Conservation (phyloP, 2,888 invertebrate genomes). For the Nudaria mundana region DNA sequence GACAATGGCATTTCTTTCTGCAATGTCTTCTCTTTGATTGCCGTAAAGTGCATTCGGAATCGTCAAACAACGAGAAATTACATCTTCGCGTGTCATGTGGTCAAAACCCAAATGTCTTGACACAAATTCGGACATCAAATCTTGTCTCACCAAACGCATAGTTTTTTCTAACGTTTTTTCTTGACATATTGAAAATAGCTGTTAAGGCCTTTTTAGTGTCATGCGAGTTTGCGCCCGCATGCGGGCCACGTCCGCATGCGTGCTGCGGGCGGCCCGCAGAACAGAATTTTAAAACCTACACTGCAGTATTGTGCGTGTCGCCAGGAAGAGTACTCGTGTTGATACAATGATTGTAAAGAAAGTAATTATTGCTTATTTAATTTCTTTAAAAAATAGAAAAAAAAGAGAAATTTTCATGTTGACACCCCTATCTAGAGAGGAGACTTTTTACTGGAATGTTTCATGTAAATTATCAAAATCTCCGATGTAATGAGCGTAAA, state of each 20-base stretch:
- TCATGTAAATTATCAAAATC: slow-evolving; percentile 6
- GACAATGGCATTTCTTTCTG: not conserved
- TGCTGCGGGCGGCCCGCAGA: slow-evolving; percentile 3
- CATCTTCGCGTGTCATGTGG: not conserved
- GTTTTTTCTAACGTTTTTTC: not conserved
- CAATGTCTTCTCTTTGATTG: too few species aligned
- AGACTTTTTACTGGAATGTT: not conserved
- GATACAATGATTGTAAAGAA: slow-evolving; percentile 3
- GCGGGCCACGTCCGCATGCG: not conserved
- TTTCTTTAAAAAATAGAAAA: slow-evolving; percentile 1
- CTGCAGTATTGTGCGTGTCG: slow-evolving; percentile 6
- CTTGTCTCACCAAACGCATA: not conserved
- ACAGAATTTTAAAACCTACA: slow-evolving; percentile 2
- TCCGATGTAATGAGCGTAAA: slow-evolving; percentile 6
- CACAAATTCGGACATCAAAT: not conserved
- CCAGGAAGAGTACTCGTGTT: slow-evolving; percentile 5
- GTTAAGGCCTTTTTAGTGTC: not conserved
- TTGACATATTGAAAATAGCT: not conserved
- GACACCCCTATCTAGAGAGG: slow-evolving; percentile 6
- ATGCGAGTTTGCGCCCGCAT: slow-evolving; percentile 1
- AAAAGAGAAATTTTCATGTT: not conserved
- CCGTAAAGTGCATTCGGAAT: not conserved
- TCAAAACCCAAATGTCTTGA: not conserved
- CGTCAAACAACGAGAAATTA: not conserved
- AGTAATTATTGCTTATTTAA: slow-evolving; percentile 1